A percentile compares a stretch with the other conserved stretches of the same genome.
Evolutionary conservation across 2,113 vertebrate species (phyloP).

Genomic region (Acrocephalus arundinaceus): DNA sequence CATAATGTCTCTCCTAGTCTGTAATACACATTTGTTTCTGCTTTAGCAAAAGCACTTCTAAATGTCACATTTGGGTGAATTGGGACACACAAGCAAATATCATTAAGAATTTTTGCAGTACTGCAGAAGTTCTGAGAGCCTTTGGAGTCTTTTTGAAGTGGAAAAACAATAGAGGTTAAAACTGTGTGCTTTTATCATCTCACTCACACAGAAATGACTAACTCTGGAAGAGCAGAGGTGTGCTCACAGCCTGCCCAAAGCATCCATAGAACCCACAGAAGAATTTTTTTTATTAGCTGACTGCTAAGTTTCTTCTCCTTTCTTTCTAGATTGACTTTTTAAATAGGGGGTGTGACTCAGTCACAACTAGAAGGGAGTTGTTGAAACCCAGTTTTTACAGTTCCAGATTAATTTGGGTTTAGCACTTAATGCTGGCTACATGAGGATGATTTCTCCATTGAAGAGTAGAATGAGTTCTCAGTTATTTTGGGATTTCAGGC

Average conservation of each 20-base stretch:
- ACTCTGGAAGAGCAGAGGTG: neutral
- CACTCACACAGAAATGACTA: neutral
- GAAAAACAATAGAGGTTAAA: neutral
- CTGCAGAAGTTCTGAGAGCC: neutral
- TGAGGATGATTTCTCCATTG: rapidly evolving
- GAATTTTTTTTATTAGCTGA: neutral
- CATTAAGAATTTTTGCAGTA: neutral
- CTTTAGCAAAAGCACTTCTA: neutral
- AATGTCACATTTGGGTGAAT: neutral
- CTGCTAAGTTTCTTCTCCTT: neutral
- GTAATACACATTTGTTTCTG: neutral
- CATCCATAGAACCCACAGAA: neutral
- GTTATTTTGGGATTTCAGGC: neutral
- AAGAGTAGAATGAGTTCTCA: neutral
- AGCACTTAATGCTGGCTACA: rapidly evolving
- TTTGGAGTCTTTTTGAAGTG: neutral
- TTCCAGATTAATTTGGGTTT: neutral
- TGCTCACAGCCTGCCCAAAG: neutral
- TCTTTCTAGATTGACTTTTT: neutral
- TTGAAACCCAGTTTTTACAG: neutral
- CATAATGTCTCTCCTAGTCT: neutral
- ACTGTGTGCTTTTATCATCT: neutral
- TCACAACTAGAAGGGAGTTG: neutral
- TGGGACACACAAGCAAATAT: neutral
- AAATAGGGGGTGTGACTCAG: neutral